These are phyloP conservation scores for Microchirus variegatus DNA, from an alignment of 2,797 vertebrate species.

Conservation along the genomic window DNA sequence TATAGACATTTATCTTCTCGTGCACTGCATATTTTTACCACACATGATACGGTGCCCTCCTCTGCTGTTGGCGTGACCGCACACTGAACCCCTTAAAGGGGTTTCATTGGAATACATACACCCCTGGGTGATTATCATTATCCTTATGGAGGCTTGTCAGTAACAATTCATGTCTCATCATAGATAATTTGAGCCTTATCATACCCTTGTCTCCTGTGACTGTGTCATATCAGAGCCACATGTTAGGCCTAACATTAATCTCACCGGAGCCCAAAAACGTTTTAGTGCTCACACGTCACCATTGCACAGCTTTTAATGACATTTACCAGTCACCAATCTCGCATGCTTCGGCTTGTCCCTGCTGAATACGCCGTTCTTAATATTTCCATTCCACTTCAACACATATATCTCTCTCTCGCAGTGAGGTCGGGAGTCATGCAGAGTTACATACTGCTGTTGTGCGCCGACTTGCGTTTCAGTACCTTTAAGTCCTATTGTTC, in stretches of 20 bases:
- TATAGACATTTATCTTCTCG: constrained; percentile 69
- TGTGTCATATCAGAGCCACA: constrained; percentile 23
- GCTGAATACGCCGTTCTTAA: not conserved
- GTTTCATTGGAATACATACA: constrained; percentile 47
- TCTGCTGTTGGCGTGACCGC: constrained; percentile 41
- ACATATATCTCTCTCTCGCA: not conserved
- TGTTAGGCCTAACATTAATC: too few relatives aligned
- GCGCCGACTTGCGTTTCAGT: not conserved
- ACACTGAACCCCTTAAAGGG: constrained; percentile 50
- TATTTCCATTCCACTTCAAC: not conserved
- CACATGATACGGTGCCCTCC: constrained; percentile 50
- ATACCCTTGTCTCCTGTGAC: not conserved
- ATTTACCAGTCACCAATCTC: not conserved
- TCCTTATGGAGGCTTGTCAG: constrained; percentile 61
- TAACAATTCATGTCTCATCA: constrained; percentile 43
- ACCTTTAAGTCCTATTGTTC: constrained; percentile 6
- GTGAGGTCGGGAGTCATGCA: not conserved
- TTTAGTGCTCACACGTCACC: constrained; percentile 34
- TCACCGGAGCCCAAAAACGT: constrained; percentile 4
- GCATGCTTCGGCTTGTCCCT: not conserved
- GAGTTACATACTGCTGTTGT: not conserved
- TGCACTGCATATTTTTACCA: constrained; percentile 49
- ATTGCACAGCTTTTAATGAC: constrained; percentile 10
- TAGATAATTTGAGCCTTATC: constrained; percentile 5
- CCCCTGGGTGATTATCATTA: constrained; percentile 38